phyloP scores from a whole-genome alignment of 1,140 invertebrate species.

The Cydia pomonella region DNA sequence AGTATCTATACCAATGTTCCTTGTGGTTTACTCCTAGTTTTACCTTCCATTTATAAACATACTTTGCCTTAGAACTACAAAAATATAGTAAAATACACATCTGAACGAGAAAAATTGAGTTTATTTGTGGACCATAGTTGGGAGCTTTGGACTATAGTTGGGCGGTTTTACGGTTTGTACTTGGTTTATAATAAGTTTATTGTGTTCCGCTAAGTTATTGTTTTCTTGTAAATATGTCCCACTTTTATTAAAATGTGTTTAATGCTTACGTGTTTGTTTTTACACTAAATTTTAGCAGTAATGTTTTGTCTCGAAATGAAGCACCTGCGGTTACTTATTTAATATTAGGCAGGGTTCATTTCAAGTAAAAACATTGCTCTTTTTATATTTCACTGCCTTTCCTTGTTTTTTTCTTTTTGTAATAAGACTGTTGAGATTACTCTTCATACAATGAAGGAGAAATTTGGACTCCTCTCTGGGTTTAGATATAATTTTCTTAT shows the following conservation, averaged over 20 bases:
- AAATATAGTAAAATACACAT: no score
- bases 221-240: neutral
- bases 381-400: conserved; percentile 21
- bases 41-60: no score
- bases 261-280: conserved; percentile 11
- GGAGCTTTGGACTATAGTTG: no score
- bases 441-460: neutral
- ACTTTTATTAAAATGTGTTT: conserved; percentile 25
- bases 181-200: neutral
- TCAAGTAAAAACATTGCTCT: neutral
- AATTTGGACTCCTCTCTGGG: neutral
- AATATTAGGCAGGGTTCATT: neutral
- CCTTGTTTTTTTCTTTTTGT: conserved; percentile 32
- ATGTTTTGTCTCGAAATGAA: neutral
- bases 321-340: neutral
- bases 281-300: neutral
- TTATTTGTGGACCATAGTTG: no score
- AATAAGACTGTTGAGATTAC: conserved; percentile 34
- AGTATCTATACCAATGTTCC: no score
- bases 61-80: no score
- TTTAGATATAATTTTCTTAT: no score
- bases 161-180: no score
- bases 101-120: no score
- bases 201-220: neutral
- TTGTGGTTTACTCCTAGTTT: no score